Base-by-base conservation (phyloP, 2,888 invertebrate genomes). In the Ceratothoa steindachneri region DNA sequence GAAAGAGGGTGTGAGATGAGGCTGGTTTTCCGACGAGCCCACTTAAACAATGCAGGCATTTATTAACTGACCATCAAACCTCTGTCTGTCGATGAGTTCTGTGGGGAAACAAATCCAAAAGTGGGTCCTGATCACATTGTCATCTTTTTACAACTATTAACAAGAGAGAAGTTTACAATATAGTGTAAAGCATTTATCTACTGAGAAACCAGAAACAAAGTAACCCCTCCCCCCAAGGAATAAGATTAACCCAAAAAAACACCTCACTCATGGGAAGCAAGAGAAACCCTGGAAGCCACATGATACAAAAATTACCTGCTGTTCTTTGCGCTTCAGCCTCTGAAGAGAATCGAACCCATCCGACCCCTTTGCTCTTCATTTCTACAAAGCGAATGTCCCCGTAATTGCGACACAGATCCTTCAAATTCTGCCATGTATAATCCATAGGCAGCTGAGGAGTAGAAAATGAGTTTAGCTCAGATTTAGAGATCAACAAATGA, bases 361-460 rank as follows among this genome's bases (percentile, higher is more conserved):
- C 95, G 77, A 91, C 89, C 81, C 95, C 96, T 55, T 91, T 89
- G 1, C 92, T 92, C 70, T 93, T 90, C 87, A 97, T 95, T 85
- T 97, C 97, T 9, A 95, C 94, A 84, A 91, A 95, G 84, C 94
- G 93, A 0, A 98, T 93, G 81, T 97, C 96, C 2, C 97, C 97
- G 80, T 93, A 91, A 82, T 94, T 93, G 81, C 91, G 90, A 85
- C 97, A 95, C 85, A 95, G 94, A 83, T 95, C 95, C 53, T 93
- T 90, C 79, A 98, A 87, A 84, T 93, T 89, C 85, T 97, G 95
- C 94, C 95, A 97, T 30, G 94, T 94, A 81, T 93, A 93, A 68
- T 92, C 91, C 52, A 91, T 88, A 30, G 97, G 97, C 73, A 97
- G 87, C 95, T 96, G 84, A 65, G 41, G 41, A 41, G 41, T 41